Evolutionary conservation across 1,140 invertebrate species (phyloP).

Genomic region (Saccostrea glomerata): DNA sequence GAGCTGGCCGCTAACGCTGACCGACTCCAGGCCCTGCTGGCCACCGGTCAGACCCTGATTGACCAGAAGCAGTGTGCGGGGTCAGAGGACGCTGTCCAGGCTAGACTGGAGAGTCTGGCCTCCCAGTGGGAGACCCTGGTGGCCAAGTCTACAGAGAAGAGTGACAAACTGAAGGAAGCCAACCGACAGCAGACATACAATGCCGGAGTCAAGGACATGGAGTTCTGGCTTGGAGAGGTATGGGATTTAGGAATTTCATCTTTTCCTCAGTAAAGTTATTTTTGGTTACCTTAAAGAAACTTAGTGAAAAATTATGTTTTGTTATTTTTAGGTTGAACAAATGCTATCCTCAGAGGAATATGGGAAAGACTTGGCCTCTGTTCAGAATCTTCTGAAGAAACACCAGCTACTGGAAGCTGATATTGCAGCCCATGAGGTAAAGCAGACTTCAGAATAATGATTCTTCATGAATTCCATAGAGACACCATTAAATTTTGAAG

Average conservation of each 20-base stretch:
- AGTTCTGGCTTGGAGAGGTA: slow-evolving; percentile 99
- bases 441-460: not conserved
- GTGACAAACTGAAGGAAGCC: slow-evolving; percentile 98
- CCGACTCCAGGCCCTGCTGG: slow-evolving; percentile 95
- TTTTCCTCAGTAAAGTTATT: too few species aligned
- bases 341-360: slow-evolving; percentile 97
- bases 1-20: slow-evolving; percentile 99
- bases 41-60: slow-evolving; percentile 91
- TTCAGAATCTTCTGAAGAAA: slow-evolving; percentile 99
- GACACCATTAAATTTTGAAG: not conserved
- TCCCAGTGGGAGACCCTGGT: slow-evolving; percentile 99
- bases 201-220: slow-evolving; percentile 99
- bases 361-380: slow-evolving; percentile 98
- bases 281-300: too few species aligned
- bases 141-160: slow-evolving; percentile 98
- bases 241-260: slow-evolving; percentile 5
- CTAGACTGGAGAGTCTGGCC: slow-evolving; percentile 94
- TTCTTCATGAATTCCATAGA: not conserved
- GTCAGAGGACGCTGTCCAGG: slow-evolving; percentile 81
- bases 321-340: slow-evolving; percentile 85
- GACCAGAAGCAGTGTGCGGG: slow-evolving; percentile 80
- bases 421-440: slow-evolving; percentile 84
- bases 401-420: slow-evolving; percentile 99
- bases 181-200: slow-evolving; percentile 99
- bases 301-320: too few species aligned